Conservation (phyloP, 2,113 vertebrate genomes). For the Accipiter cooperii region DNA sequence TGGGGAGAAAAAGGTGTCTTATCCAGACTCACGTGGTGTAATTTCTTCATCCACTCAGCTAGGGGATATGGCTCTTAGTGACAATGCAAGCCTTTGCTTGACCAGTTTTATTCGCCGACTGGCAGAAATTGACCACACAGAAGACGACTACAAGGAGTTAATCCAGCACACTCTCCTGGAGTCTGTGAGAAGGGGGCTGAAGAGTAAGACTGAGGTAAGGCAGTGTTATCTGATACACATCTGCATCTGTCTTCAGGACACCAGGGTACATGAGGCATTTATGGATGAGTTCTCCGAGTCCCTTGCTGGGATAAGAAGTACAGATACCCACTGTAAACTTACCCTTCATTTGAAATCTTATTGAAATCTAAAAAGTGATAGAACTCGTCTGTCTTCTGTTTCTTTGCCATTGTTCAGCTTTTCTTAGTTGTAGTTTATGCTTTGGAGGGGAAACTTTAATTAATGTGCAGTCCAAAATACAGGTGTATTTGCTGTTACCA, state of each 20-base stretch:
- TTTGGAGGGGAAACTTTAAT: not conserved
- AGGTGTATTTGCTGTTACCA: not conserved
- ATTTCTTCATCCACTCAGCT: slow-evolving; percentile 70
- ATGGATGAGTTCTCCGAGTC: not conserved
- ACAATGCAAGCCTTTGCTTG: slow-evolving; percentile 88
- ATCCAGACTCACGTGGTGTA: not conserved
- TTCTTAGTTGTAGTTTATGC: not conserved
- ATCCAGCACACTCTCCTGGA: slow-evolving; percentile 84
- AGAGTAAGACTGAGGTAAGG: slow-evolving; percentile 86
- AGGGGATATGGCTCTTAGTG: slow-evolving; percentile 93
- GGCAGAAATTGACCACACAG: slow-evolving; percentile 69
- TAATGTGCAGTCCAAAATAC: not conserved
- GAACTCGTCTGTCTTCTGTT: not conserved
- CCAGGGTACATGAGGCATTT: not conserved
- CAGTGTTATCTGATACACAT: not conserved
- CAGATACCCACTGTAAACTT: not conserved
- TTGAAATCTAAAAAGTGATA: not conserved
- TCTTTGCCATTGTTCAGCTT: not conserved
- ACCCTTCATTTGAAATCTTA: not conserved
- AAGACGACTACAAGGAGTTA: slow-evolving; percentile 82
- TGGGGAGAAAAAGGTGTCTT: not conserved
- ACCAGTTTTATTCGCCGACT: slow-evolving; percentile 78
- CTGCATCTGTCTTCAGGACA: not conserved
- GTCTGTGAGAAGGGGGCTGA: slow-evolving; percentile 83
- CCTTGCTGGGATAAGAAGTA: not conserved